These are phyloP conservation scores for Megaceryle maxima DNA, from an alignment of 2,113 vertebrate genomes.

Conservation along the genomic window DNA sequence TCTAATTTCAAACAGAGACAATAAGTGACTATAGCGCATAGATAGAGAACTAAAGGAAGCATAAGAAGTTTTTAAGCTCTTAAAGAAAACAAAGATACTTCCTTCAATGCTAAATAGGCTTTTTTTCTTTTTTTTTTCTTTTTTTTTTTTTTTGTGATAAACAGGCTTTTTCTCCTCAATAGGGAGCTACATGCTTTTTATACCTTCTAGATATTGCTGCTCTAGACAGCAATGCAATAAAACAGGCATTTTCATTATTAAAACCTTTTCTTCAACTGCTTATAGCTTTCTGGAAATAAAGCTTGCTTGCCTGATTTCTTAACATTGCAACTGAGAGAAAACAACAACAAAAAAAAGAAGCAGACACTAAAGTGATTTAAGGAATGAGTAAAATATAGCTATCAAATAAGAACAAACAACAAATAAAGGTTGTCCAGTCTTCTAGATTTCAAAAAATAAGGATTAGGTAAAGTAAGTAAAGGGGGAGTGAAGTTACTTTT, in stretches of 20 bases:
- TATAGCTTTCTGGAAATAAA: slow-evolving; percentile 8
- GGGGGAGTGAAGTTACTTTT: neutral
- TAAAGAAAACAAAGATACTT: neutral
- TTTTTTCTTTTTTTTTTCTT: neutral
- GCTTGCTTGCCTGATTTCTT: neutral
- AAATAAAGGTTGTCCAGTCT: neutral
- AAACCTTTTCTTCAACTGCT: neutral
- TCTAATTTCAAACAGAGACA: neutral
- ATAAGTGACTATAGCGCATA: neutral
- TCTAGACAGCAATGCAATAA: slow-evolving; percentile 6
- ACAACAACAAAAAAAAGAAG: neutral
- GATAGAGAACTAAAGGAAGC: neutral
- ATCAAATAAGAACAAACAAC: neutral
- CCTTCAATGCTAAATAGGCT: neutral
- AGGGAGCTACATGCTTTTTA: neutral
- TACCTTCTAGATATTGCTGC: neutral
- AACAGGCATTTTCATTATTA: slow-evolving; percentile 8
- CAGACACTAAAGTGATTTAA: neutral
- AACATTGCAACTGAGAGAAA: neutral
- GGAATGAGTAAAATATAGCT: neutral
- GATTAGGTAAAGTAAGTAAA: neutral
- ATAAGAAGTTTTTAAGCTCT: neutral
- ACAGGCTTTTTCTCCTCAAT: neutral
- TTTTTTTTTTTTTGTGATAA: neutral
- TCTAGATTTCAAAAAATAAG: neutral